phyloP scores from a whole-genome alignment of 2,888 invertebrate species.

The Drosophila meridiana region DNA sequence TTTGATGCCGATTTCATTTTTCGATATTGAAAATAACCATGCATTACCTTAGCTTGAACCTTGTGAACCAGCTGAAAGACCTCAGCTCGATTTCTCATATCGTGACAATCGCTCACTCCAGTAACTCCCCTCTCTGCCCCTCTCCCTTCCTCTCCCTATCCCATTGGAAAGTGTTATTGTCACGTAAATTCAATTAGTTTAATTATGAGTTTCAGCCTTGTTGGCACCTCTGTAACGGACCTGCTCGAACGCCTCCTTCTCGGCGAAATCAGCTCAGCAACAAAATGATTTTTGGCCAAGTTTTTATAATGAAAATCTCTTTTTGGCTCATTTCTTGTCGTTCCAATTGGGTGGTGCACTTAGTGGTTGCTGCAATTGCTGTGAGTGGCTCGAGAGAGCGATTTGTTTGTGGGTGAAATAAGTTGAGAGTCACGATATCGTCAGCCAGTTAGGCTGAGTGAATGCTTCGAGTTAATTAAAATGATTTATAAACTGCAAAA shows the following conservation, averaged over 20 bases:
- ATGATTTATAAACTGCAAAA: conserved; percentile 27
- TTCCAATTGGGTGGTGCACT: conserved; percentile 34
- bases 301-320: conserved; percentile 17
- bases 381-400: conserved; percentile 11
- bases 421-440: conserved; percentile 43
- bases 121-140: not conserved
- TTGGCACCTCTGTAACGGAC: conserved; percentile 68
- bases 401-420: conserved; percentile 38
- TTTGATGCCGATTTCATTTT: conserved; percentile 82
- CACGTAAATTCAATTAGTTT: conserved; percentile 80
- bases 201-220: conserved; percentile 75
- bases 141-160: too few relatives aligned
- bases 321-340: conserved; percentile 19
- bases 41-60: conserved; percentile 69
- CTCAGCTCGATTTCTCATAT: conserved; percentile 59
- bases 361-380: not conserved
- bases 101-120: conserved; percentile 61
- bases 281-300: conserved; percentile 20
- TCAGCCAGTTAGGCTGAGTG: conserved; percentile 15
- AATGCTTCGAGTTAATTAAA: conserved; percentile 30
- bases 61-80: conserved; percentile 18
- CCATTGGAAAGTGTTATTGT: conserved; percentile 75
- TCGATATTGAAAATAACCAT: conserved; percentile 82
- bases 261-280: not conserved
- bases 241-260: conserved; percentile 5